These are phyloP conservation scores for Rhynchotus rufescens DNA, from an alignment of 2,797 vertebrate genomes.

Conservation along the genomic window DNA sequence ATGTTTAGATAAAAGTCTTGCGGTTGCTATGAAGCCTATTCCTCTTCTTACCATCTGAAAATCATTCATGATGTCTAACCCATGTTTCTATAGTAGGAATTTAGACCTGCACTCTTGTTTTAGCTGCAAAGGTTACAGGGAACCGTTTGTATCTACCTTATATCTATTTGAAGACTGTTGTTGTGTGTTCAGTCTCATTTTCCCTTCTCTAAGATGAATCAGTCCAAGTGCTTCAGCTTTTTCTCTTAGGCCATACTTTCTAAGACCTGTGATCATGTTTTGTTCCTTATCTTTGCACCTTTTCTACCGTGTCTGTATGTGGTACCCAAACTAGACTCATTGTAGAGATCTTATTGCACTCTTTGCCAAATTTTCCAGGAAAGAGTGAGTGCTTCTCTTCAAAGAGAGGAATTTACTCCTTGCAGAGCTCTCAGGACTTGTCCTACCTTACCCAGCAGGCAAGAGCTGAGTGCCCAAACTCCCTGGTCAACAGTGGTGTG, in stretches of 20 bases:
- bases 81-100: background rate
- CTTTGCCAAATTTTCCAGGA: background rate
- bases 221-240: background rate
- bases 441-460: background rate
- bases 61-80: background rate
- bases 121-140: background rate
- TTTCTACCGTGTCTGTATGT: background rate
- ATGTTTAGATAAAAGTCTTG: background rate
- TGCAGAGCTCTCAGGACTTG: background rate
- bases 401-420: background rate
- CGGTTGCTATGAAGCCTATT: background rate
- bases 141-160: conserved; percentile 4
- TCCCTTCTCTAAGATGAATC: background rate
- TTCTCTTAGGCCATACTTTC: background rate
- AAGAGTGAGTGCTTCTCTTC: background rate
- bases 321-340: background rate
- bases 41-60: background rate
- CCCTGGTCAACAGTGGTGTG: background rate
- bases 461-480: background rate
- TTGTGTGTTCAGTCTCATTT: conserved; percentile 21
- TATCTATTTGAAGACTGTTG: conserved; percentile 36
- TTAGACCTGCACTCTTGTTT: background rate
- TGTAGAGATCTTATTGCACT: background rate
- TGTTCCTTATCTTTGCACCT: background rate
- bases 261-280: background rate